These are phyloP conservation scores for Thecophora atra DNA, from an alignment of 2,888 invertebrate genomes.

Conservation along the genomic window DNA sequence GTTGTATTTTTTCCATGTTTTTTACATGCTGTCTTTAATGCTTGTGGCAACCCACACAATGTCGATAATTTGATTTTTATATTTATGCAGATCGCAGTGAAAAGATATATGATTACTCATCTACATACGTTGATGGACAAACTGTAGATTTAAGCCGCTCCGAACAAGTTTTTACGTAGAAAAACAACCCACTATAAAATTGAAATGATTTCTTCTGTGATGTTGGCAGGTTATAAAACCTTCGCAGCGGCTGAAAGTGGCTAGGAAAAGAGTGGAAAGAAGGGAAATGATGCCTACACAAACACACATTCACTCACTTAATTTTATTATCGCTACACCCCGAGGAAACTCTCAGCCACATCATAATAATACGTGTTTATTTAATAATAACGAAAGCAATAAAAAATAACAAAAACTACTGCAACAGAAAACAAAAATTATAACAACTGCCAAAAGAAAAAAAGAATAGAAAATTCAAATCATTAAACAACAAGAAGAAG, in stretches of 20 bases:
- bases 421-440: background rate
- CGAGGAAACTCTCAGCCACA: background rate
- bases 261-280: background rate
- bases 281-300: too few species aligned
- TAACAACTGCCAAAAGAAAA: background rate
- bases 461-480: background rate
- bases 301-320: too few species aligned
- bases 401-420: background rate
- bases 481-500: background rate
- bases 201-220: background rate
- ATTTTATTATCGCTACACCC: background rate
- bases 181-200: constrained; percentile 7
- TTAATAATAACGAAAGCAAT: background rate
- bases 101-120: background rate
- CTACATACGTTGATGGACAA: too few species aligned
- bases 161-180: too few species aligned
- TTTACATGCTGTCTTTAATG: background rate
- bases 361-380: constrained; percentile 9
- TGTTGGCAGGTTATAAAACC: background rate
- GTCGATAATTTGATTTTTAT: background rate
- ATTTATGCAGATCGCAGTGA: constrained; percentile 18
- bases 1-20: background rate
- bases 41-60: constrained; percentile 30
- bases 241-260: background rate
- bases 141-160: too few species aligned